These are phyloP conservation scores for Yponomeuta malinellus DNA, from an alignment of 2,888 invertebrate genomes.

Conservation along the genomic window DNA sequence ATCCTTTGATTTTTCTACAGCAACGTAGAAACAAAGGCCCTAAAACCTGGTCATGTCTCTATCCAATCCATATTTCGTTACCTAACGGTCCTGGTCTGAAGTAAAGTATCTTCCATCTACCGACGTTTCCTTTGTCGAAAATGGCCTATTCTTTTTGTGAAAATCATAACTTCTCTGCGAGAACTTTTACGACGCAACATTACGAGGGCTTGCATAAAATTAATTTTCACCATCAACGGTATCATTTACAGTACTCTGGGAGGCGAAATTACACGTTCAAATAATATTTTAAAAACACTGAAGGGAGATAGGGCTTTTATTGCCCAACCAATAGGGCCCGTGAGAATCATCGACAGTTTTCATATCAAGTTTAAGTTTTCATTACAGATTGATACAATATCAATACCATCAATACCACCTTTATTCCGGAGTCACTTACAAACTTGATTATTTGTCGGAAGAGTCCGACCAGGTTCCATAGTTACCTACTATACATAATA, in stretches of 20 bases:
- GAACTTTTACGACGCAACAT: neutral
- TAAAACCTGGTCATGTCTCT: neutral
- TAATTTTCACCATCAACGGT: constrained; percentile 1
- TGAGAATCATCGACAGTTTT: too few relatives aligned
- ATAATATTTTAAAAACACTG: constrained; percentile 31
- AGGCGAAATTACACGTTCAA: constrained; percentile 37
- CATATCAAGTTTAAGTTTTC: too few relatives aligned
- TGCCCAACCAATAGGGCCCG: constrained; percentile 19
- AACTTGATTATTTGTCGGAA: too few relatives aligned
- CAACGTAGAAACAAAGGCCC: neutral
- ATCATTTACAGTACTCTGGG: constrained; percentile 25
- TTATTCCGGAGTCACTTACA: too few relatives aligned
- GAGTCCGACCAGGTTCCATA: too few relatives aligned
- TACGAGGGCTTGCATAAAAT: neutral
- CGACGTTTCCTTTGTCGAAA: neutral
- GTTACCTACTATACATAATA: too few relatives aligned
- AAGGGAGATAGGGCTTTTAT: constrained; percentile 33
- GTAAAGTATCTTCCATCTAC: neutral
- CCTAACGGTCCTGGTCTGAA: neutral
- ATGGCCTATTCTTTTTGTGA: neutral
- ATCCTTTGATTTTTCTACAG: too few relatives aligned
- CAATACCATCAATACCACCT: too few relatives aligned
- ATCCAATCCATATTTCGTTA: neutral
- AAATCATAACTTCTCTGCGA: neutral
- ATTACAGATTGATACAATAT: too few relatives aligned